These are phyloP conservation scores for Stichopus horrens DNA, from an alignment of 53 echinoderm and acorn worm species.

Conservation along the genomic window DNA sequence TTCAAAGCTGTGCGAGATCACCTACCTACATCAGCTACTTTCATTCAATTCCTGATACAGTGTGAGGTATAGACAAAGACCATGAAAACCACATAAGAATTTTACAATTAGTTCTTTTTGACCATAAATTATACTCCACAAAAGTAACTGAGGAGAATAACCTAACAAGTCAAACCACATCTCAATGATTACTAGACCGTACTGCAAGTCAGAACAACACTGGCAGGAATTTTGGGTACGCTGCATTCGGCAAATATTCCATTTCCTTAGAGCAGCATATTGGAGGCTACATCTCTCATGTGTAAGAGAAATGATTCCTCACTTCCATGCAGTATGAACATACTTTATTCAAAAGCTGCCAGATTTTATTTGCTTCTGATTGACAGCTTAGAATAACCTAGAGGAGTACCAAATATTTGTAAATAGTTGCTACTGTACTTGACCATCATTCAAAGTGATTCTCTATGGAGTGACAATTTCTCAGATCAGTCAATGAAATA, in stretches of 20 bases:
- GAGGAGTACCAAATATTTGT: slow-evolving; percentile 50
- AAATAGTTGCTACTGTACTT: slow-evolving; percentile 57
- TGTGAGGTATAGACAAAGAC: slow-evolving; percentile 37
- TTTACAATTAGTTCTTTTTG: slow-evolving; percentile 37
- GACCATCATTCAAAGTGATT: slow-evolving; percentile 53
- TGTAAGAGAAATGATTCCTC: slow-evolving; percentile 55
- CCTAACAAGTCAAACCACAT: slow-evolving; percentile 34
- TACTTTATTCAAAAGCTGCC: slow-evolving; percentile 53
- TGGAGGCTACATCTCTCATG: slow-evolving; percentile 48
- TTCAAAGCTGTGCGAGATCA: slow-evolving; percentile 46
- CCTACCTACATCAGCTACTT: slow-evolving; percentile 42
- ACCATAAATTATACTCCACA: slow-evolving; percentile 32
- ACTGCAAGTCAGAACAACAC: slow-evolving; percentile 52
- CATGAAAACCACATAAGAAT: slow-evolving; percentile 31
- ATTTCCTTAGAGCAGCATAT: slow-evolving; percentile 54
- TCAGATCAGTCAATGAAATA: slow-evolving; percentile 55
- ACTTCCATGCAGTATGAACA: slow-evolving; percentile 52
- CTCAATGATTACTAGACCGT: slow-evolving; percentile 53
- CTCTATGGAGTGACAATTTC: slow-evolving; percentile 57
- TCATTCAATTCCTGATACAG: slow-evolving; percentile 47
- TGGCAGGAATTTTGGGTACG: slow-evolving; percentile 61
- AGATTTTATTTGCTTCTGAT: too few species aligned
- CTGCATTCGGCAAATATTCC: slow-evolving; percentile 56
- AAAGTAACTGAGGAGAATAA: slow-evolving; percentile 48
- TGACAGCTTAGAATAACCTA: slow-evolving; percentile 25